phyloP scores from a whole-genome alignment of 2,888 invertebrate genomes.

The Cheiracanthium punctorium region DNA sequence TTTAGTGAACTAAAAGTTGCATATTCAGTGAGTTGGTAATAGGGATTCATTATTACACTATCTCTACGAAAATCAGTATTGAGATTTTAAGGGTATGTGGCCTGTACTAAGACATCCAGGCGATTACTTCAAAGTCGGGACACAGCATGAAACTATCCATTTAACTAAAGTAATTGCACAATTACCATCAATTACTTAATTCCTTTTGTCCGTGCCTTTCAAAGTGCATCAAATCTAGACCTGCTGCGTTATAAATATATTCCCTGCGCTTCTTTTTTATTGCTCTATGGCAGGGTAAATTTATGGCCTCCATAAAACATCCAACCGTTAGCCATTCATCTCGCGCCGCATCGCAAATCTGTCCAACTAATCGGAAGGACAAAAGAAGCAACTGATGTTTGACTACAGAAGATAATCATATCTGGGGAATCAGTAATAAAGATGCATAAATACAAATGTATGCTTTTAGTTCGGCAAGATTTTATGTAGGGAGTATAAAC shows the following conservation, averaged over 20 bases:
- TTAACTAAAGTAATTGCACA: background rate
- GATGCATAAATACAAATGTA: background rate
- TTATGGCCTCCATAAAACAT: slow-evolving; percentile 1
- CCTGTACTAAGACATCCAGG: too few relatives aligned
- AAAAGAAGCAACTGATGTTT: background rate
- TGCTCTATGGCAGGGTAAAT: background rate
- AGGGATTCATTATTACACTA: too few relatives aligned
- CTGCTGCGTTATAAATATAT: background rate
- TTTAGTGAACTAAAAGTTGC: too few relatives aligned
- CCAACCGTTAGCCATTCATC: background rate
- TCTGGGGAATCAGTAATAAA: background rate
- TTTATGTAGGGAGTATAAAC: background rate
- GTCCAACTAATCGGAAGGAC: slow-evolving; percentile 1
- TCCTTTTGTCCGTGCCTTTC: background rate
- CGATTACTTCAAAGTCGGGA: too few relatives aligned
- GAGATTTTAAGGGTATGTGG: too few relatives aligned
- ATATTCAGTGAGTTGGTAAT: too few relatives aligned
- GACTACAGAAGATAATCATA: background rate
- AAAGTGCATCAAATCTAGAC: background rate
- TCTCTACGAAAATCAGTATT: too few relatives aligned
- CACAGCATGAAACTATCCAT: too few relatives aligned
- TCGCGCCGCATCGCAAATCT: background rate
- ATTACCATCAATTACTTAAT: background rate
- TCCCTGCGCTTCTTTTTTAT: background rate
- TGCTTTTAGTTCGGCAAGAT: background rate